Evolutionary conservation across 1,140 invertebrate species (phyloP).

Genomic region (Gonatopus flavifemur): DNA sequence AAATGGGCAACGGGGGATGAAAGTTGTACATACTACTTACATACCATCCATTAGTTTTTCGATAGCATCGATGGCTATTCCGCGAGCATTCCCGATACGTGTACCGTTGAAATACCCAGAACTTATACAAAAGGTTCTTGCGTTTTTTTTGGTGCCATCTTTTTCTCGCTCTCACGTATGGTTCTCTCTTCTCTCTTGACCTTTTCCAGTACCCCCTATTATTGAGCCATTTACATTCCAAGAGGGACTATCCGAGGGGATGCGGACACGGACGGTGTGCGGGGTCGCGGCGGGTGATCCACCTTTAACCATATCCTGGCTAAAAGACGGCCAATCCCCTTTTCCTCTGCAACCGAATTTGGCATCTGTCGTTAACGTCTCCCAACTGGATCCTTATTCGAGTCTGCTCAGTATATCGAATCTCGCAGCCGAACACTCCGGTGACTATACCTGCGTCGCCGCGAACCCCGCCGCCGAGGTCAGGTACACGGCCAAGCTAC

Average conservation of each 20-base stretch:
- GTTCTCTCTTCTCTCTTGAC: constrained; percentile 65
- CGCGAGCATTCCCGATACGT: too few species aligned
- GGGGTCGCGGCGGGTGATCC: constrained; percentile 80
- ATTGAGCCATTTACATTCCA: constrained; percentile 83
- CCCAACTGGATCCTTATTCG: constrained; percentile 73
- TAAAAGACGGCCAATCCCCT: constrained; percentile 70
- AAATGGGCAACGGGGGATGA: too few species aligned
- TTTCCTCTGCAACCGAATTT: constrained; percentile 63
- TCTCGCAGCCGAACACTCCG: constrained; percentile 72
- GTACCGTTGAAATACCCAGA: too few species aligned
- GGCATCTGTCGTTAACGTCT: constrained; percentile 66
- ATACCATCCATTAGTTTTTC: too few species aligned
- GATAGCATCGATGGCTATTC: too few species aligned
- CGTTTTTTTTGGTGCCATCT: constrained; percentile 56
- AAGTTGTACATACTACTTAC: too few species aligned
- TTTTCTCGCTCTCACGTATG: constrained; percentile 65
- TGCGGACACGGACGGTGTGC: constrained; percentile 82
- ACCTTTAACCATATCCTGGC: constrained; percentile 75
- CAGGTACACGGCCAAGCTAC: constrained; percentile 77
- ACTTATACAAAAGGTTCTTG: constrained; percentile 43
- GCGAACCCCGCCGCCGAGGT: constrained; percentile 77
- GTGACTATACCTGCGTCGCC: constrained; percentile 81
- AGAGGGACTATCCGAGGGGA: constrained; percentile 79
- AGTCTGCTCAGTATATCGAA: constrained; percentile 78
- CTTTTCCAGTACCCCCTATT: constrained; percentile 79